Evolutionary conservation across 2,888 invertebrate species (phyloP), one percentile per base, ranked within the genome.

Genomic region (Epistrophe eligans): DNA sequence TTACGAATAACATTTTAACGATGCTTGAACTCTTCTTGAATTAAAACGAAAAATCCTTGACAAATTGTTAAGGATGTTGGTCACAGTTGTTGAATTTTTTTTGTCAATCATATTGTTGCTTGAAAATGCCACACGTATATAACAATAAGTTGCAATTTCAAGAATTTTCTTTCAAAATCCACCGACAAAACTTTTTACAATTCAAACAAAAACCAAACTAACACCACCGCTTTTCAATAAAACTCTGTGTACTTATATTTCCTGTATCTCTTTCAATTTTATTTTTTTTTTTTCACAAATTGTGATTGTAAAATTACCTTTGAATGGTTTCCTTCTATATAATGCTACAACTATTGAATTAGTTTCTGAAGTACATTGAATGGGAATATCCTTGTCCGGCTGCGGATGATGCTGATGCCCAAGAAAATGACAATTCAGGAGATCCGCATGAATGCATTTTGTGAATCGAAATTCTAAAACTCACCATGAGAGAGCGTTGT

Each of bases 291-390:
- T 19, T 81, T 48, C n/a, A 77, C 32, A n/a, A 57, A 45, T 43
- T 62, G 50, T 55, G 50, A 10, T 58, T 70, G 19, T 58, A 72
- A 72, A 35, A 40, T 55, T 58, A 43, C 45, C 48, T 50, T 72
- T 72, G 77, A 77, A 72, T 79, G 38, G 60, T 0, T 32, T 55
- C 15, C 15, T 38, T 70, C 19, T 38, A 24, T 24, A 24, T 24
- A 24, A 24, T 24, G 71, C 62, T 62, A 43, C 58, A 72, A 77
- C 66, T 60, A 77, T 80, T 84, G 80, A 84, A 84, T 84, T 81
- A 60, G 67, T 85, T 77, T 85, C 50, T 82, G 85, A 85, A 85
- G 77, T 77, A 77, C 81, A 85, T 85, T 85, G 85, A 77, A 85
- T 85, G 81, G 88, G 79, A 83, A 88, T 88, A 83, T 79, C 83